Base-by-base conservation (phyloP, 1,140 invertebrate species). In the Chionoecetes opilio region DNA sequence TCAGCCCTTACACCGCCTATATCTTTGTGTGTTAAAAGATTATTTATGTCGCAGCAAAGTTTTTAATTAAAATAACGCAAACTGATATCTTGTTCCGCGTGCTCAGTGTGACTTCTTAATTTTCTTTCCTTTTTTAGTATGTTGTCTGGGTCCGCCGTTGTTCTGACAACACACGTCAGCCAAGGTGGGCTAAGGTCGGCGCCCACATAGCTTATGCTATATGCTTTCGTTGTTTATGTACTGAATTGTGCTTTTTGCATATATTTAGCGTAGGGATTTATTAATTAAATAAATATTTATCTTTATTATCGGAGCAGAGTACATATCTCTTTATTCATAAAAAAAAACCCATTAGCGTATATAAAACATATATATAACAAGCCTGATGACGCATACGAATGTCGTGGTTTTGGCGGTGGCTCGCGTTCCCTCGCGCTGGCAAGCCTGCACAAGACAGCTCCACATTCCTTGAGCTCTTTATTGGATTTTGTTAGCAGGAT, bases 331-430 rank as follows among this genome's bases (percentile, higher is more conserved):
- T 75, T n/a, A 26, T 26, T 75, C 63, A n/a, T n/a, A 26, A n/a
- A 75, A 75, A 75, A 5, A n/a, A n/a, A n/a, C n/a, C n/a, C 63
- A 75, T 75, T 75, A 75, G 63, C 63, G 63, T n/a, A 75, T 75
- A 75, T n/a, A n/a, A n/a, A 75, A 75, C 21, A 75, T n/a, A 75
- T 75, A n/a, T 75, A 0, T 75, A 0, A 1, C 21, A n/a, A 75
- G 63, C 26, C 11, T 75, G 63, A 75, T n/a, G 21, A 26, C n/a
- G 63, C 63, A 75, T 75, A 75, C 63, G n/a, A 75, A 75, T 75
- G 8, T 75, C 11, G 11, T 75, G 63, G 21, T 75, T n/a, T 11
- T n/a, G 26, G 63, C 63, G 63, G 63, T 26, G 63, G 21, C 0
- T 2, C 21, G 1, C 11, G 8, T 9, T 53, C 46, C 9, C 63